phyloP scores from a whole-genome alignment of 2,113 vertebrate genomes.

The Aleadryas rufinucha region DNA sequence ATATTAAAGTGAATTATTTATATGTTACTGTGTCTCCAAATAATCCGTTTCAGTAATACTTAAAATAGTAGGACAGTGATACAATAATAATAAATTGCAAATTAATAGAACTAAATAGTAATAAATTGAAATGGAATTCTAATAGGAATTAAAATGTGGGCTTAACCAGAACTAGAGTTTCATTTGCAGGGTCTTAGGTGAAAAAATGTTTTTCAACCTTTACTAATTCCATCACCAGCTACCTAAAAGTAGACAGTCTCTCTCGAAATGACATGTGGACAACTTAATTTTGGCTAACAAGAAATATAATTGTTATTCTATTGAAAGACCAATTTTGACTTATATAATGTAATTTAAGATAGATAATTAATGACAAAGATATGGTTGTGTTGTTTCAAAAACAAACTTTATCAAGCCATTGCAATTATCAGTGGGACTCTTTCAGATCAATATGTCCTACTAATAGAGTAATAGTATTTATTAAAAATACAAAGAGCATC shows the following conservation, averaged over 20 bases:
- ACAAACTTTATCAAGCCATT: neutral
- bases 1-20: neutral
- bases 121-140: neutral
- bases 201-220: neutral
- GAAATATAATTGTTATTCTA: neutral
- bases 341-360: neutral
- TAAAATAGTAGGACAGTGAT: neutral
- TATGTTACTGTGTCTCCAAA: neutral
- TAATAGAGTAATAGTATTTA: neutral
- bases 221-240: neutral
- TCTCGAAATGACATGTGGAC: neutral
- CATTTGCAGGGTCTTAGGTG: neutral
- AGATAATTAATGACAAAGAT: neutral
- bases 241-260: neutral
- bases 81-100: neutral
- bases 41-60: neutral
- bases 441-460: neutral
- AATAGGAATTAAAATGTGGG: neutral
- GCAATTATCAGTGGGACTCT: neutral
- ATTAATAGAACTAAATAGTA: neutral
- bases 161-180: neutral
- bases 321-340: neutral
- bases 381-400: neutral
- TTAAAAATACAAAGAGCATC: neutral
- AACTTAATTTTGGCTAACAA: neutral